Percentiles rank a stretch among this genome's conserved stretches.
These are phyloP conservation scores for Gopherus flavomarginatus DNA, from an alignment of 2,113 vertebrate genomes.

Conservation along the genomic window DNA sequence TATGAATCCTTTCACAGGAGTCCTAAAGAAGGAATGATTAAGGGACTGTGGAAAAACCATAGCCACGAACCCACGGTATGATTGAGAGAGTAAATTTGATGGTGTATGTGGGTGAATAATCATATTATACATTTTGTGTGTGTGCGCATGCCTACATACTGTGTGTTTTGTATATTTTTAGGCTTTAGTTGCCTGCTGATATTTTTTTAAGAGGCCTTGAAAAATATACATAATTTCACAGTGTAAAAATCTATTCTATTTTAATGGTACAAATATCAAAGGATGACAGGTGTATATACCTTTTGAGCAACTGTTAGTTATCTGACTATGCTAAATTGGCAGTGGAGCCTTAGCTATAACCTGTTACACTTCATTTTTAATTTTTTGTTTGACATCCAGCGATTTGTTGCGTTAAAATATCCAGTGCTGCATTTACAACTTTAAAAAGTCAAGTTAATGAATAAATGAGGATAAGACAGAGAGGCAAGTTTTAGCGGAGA, in stretches of 20 bases:
- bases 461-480: not conserved
- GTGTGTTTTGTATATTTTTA: not conserved
- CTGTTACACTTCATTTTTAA: not conserved
- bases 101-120: not conserved
- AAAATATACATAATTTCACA: not conserved
- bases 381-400: not conserved
- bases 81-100: not conserved
- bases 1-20: conserved; percentile 90
- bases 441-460: not conserved
- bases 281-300: not conserved
- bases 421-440: not conserved
- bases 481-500: not conserved
- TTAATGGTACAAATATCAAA: not conserved
- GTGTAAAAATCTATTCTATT: not conserved
- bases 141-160: not conserved
- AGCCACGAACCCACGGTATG: conserved; percentile 91
- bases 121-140: not conserved
- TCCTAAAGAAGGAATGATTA: conserved; percentile 96
- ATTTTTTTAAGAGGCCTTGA: not conserved
- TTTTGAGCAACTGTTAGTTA: not conserved
- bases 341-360: not conserved
- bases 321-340: not conserved
- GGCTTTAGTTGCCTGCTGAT: not conserved
- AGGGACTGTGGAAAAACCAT: conserved; percentile 98
- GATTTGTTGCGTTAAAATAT: not conserved